These are phyloP conservation scores for Icerya purchasi DNA, from an alignment of 2,888 invertebrate species.

Conservation along the genomic window DNA sequence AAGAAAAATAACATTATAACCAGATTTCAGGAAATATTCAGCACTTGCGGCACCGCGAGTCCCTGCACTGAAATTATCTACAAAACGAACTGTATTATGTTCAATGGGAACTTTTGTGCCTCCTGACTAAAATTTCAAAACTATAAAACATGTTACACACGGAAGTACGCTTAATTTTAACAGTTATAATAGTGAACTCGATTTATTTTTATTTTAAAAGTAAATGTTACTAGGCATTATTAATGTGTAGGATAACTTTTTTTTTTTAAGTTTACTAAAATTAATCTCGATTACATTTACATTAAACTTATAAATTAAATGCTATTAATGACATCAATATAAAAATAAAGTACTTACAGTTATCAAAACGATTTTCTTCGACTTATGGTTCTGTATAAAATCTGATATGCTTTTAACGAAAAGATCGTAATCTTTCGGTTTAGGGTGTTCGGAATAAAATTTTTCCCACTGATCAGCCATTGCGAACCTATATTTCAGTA, in stretches of 20 bases:
- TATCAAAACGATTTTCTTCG: constrained; percentile 47
- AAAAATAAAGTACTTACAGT: constrained; percentile 40
- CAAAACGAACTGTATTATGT: constrained; percentile 89
- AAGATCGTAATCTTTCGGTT: constrained; percentile 54
- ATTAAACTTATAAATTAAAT: not conserved
- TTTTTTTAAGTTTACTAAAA: too few relatives aligned
- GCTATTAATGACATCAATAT: too few relatives aligned
- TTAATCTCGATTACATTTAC: too few relatives aligned
- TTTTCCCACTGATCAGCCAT: constrained; percentile 41
- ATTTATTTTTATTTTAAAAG: too few relatives aligned
- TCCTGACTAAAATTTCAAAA: constrained; percentile 55
- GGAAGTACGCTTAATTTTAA: too few relatives aligned
- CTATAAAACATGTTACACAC: too few relatives aligned
- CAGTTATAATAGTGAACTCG: too few relatives aligned
- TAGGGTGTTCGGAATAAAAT: constrained; percentile 56
- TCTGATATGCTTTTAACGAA: constrained; percentile 46
- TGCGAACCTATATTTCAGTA: too few relatives aligned
- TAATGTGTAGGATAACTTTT: too few relatives aligned
- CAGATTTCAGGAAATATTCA: constrained; percentile 75
- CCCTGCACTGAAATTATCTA: constrained; percentile 97
- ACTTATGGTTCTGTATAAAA: constrained; percentile 48
- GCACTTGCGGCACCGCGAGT: constrained; percentile 84
- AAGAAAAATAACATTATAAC: constrained; percentile 85
- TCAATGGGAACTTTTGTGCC: constrained; percentile 93
- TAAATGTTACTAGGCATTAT: too few relatives aligned